Evolutionary conservation across 2,113 vertebrate species (phyloP), one percentile per base, ranked within the genome.

Genomic region (Progne subis): DNA sequence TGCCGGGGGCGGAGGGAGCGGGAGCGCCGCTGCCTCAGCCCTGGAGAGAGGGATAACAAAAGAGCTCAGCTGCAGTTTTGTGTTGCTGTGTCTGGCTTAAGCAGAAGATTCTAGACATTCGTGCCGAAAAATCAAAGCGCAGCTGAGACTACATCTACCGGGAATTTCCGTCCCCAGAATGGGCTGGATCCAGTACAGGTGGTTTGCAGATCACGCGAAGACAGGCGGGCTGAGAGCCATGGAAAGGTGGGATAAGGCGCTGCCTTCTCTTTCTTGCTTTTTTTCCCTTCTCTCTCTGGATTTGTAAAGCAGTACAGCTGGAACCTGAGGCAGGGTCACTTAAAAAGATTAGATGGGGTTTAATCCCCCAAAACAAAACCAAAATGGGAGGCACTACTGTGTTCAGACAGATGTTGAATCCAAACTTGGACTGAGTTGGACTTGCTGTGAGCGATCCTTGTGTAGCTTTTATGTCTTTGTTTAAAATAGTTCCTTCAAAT

Each of bases 141-240:
- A 71, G 96, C 96, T 82, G 97, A 97, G 96, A 25, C 96, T 93
- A 70, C 96, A 83, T 93, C 95, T 91, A 82, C 95, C 92, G 68
- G 93, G 96, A 28, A 95, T 78, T 71, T 90, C 69, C 94, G 57
- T 74, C 90, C 95, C 88, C 95, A 94, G 92, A 46, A 97, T 98
- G 98, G 97, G 95, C 84, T 97, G 98, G 97, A 98, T 98, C 97
- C 74, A 14, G 98, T 97, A 98, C 98, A 98, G 98, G 98, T 98
- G 98, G 97, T 98, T 97, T 97, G 80, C 88, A 44, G 79, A 89
- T 81, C 90, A 87, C 65, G 96, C 91, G 97, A 96, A 96, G 98
- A 96, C 96, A 75, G 82, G 94, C 95, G 90, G 97, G 96, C 96
- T 96, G 97, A 98, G 96, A 97, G 97, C 95, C 96, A 96, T 97